Evolutionary conservation across 2,888 invertebrate species (phyloP), one percentile per base, ranked within the genome.

Genomic region (Eupithecia subfuscata): DNA sequence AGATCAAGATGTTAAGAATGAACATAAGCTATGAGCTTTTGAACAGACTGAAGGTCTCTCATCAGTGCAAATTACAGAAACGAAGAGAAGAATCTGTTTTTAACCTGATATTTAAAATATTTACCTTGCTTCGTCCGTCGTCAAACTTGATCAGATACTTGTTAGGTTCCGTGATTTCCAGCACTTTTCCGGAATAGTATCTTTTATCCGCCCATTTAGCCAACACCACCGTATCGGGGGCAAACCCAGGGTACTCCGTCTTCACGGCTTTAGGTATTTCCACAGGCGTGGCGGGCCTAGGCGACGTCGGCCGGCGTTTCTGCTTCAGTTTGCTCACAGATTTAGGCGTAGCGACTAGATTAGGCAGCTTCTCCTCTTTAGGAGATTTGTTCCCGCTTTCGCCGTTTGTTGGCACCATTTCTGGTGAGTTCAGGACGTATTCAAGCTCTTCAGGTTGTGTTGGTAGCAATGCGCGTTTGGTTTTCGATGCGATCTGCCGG

Each of bases 151-250:
- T 96, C 80, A 95, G 90, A 87, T 96, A 96, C 83, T 96, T 96
- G 40, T 95, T 95, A 0, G 92, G 95, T 70, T 96, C 95, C 0
- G 95, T 94, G 69, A 95, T 95, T 80, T 95, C 95, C 14, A 93
- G 87, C 0, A 96, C 95, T 85, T 90, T 95, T 0, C 96, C 97
- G 0, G 96, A 96, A 82, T 97, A 97, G 81, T 96, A 96, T 77
- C 96, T 95, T 82, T 96, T 96, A 84, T 97, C 96, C 0, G 96
- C 95, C 96, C 97, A 97, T 86, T 96, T 96, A 0, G 96, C 97
- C 80, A 96, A 92, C 0, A 96, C 96, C 0, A 92, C 91, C 0
- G 95, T 95, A 8, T 94, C 95, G 0, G 92, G 92, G 0, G 92
- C 84, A 75, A 85, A 90, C 0, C 93, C 94, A 7, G 91, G 89